These are phyloP conservation scores for Chlamydotis undulata DNA, from an alignment of 2,113 vertebrate genomes.

Conservation along the genomic window DNA sequence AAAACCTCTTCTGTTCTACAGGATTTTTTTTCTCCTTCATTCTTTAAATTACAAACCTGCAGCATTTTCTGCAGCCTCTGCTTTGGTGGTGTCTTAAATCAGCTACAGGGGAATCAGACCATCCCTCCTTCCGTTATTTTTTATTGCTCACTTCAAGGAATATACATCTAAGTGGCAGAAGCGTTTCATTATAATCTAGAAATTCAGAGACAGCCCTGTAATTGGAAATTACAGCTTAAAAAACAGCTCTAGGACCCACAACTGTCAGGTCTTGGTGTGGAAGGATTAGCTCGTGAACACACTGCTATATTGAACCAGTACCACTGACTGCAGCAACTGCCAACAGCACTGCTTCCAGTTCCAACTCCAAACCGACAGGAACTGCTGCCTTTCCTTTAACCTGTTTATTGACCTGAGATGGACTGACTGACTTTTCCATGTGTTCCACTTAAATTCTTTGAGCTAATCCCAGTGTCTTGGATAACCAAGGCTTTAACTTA, in stretches of 20 bases:
- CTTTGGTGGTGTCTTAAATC: background rate
- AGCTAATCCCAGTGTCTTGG: background rate
- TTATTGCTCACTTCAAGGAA: constrained; percentile 23
- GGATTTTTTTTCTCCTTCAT: background rate
- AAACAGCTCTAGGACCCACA: constrained; percentile 58
- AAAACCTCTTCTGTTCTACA: background rate
- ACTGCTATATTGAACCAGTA: background rate
- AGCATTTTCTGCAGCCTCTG: background rate
- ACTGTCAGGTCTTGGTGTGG: constrained; percentile 23
- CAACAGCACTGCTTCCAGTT: background rate
- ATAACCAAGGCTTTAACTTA: background rate
- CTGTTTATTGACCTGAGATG: background rate
- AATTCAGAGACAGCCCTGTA: constrained; percentile 41
- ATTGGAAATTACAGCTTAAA: constrained; percentile 42
- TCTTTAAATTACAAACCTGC: background rate
- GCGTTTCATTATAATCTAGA: constrained; percentile 19
- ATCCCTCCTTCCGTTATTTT: constrained; percentile 26
- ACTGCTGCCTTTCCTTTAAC: constrained; percentile 1
- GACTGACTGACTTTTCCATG: background rate
- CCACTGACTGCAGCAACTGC: constrained; percentile 27
- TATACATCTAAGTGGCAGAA: constrained; percentile 18
- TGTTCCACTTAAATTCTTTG: constrained; percentile 7
- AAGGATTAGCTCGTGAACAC: constrained; percentile 65
- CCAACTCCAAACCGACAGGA: constrained; percentile 14
- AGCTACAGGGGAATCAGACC: constrained; percentile 7